A percentile compares a stretch with the other conserved stretches of the same genome.
These are phyloP conservation scores for Onychomys arenicola DNA, from an alignment of 2,797 vertebrate genomes.

Conservation along the genomic window DNA sequence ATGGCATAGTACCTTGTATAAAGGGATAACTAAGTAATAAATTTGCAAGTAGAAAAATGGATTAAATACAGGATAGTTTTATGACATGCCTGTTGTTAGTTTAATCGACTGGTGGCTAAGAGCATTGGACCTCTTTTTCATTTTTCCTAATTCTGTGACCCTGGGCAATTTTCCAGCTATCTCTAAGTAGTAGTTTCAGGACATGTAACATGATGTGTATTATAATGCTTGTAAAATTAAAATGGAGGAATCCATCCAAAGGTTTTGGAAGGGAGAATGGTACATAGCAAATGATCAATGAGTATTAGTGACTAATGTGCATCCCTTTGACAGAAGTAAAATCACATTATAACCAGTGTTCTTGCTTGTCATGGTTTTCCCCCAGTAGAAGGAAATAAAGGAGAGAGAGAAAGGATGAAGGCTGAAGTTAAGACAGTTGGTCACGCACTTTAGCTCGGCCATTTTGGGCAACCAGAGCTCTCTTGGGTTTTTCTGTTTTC, in stretches of 20 bases:
- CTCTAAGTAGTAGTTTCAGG: not conserved
- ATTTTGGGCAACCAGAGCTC: not conserved
- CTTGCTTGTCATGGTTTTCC: not conserved
- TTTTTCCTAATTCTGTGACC: not conserved
- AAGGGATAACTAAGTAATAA: conserved; percentile 38
- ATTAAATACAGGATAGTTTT: not conserved
- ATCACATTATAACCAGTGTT: not conserved
- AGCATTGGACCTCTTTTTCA: not conserved
- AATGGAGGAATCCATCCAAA: not conserved
- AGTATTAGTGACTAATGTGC: not conserved
- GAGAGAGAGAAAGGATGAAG: not conserved
- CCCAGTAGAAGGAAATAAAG: not conserved
- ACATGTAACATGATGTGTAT: not conserved
- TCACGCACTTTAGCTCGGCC: conserved; percentile 5
- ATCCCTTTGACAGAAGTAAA: conserved; percentile 17
- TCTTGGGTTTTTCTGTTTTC: not conserved
- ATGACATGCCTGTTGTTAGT: not conserved
- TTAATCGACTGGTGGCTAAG: not conserved
- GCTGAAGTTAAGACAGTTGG: not conserved
- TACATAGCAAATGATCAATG: not conserved
- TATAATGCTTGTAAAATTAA: not conserved
- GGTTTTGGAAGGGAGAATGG: not conserved
- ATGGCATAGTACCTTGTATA: not conserved
- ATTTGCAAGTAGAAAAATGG: conserved; percentile 1
- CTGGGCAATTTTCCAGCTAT: not conserved